Percentiles rank a stretch among this genome's conserved stretches.
Evolutionary conservation across 23 tunicate species (phyloP).

Genomic region (Phallusia fumigata): DNA sequence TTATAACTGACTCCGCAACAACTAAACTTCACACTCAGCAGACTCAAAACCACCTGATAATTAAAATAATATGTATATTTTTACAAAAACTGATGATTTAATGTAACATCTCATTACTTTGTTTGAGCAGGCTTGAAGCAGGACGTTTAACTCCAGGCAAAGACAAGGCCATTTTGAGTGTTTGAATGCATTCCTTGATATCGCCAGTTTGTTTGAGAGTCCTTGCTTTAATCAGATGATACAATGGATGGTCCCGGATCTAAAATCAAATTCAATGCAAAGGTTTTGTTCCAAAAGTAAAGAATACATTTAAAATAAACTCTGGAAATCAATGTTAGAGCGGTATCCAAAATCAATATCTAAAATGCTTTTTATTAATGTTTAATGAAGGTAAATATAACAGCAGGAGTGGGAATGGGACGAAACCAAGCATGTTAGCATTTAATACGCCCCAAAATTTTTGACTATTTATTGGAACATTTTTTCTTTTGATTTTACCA

Average conservation of each 20-base stretch:
- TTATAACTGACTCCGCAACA: too few species aligned
- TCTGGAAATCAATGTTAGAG: too few species aligned
- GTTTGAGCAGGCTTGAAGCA: conserved; percentile 42
- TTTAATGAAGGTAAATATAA: background rate
- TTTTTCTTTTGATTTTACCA: too few species aligned
- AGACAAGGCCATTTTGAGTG: conserved; percentile 74
- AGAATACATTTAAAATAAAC: too few species aligned
- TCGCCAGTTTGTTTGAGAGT: conserved; percentile 47
- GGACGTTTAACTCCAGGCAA: conserved; percentile 88
- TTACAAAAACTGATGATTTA: too few species aligned
- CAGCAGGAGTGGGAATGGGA: background rate
- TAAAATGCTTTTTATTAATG: too few species aligned
- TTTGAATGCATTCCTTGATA: conserved; percentile 54
- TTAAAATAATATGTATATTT: too few species aligned
- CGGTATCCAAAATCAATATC: background rate
- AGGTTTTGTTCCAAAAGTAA: background rate
- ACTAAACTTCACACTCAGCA: too few species aligned
- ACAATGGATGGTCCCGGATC: conserved; percentile 89
- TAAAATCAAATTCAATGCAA: background rate
- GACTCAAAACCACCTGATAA: too few species aligned
- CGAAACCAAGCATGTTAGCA: too few species aligned
- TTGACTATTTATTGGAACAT: too few species aligned
- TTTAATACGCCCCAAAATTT: too few species aligned
- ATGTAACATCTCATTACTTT: conserved; percentile 9
- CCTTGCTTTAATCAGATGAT: conserved; percentile 66